Evolutionary conservation across 2,113 vertebrate genomes (phyloP).

Genomic region (Lophochroa leadbeateri): DNA sequence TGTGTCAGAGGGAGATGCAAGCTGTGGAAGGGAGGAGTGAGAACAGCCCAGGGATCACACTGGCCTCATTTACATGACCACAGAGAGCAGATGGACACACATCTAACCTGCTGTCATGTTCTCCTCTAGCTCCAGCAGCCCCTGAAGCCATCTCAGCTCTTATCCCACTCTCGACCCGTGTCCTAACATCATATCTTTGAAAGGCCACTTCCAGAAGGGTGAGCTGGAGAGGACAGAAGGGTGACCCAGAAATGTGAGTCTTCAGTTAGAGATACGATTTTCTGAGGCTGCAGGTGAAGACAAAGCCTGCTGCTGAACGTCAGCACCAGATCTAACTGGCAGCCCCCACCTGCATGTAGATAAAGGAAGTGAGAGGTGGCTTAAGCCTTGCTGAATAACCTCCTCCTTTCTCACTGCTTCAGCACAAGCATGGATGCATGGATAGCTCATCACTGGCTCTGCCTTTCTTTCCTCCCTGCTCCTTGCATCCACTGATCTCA

Average conservation of each 20-base stretch:
- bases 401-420: neutral
- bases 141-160: neutral
- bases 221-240: neutral
- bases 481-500: neutral
- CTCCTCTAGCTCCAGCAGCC: neutral
- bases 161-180: neutral
- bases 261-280: neutral
- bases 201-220: neutral
- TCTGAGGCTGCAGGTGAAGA: neutral
- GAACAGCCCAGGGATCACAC: neutral
- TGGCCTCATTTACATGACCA: neutral
- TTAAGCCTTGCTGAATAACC: neutral
- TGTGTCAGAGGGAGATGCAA: neutral
- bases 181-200: neutral
- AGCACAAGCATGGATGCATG: neutral
- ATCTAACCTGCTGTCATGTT: neutral
- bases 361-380: neutral
- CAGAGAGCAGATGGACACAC: neutral
- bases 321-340: neutral
- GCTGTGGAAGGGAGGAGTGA: neutral
- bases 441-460: neutral
- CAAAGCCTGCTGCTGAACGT: neutral
- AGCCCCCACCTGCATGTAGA: neutral
- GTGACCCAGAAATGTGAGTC: neutral
- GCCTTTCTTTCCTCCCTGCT: rapidly evolving